These are phyloP conservation scores for Harmothoe impar DNA, from an alignment of 2,888 invertebrate genomes.

Conservation along the genomic window DNA sequence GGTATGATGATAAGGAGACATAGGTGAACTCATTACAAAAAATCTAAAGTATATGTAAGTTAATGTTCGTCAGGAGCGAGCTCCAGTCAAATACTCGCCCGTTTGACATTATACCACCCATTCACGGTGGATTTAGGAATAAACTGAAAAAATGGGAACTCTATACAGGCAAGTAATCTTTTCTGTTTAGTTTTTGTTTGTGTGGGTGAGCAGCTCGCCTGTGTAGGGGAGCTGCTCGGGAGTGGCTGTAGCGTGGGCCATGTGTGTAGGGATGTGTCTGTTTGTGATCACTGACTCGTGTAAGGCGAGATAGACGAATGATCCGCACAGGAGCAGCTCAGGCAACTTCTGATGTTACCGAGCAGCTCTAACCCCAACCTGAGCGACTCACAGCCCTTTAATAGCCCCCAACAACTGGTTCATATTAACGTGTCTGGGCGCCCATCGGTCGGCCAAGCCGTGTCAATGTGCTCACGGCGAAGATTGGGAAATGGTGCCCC, in stretches of 20 bases:
- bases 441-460: neutral
- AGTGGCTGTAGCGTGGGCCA: conserved; percentile 1
- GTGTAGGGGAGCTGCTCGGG: neutral
- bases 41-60: neutral
- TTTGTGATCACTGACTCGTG: conserved; percentile 57
- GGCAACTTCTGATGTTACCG: conserved; percentile 40
- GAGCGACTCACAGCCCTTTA: conserved; percentile 3
- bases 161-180: neutral
- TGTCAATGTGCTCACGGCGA: conserved; percentile 12
- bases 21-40: neutral
- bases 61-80: neutral
- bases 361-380: conserved; percentile 15
- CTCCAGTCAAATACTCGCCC: neutral
- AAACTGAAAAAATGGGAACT: conserved; percentile 19
- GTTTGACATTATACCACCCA: neutral
- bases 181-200: neutral
- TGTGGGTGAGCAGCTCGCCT: neutral
- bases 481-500: neutral
- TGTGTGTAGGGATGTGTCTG: conserved; percentile 31
- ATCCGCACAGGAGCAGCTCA: neutral
- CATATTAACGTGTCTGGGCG: conserved; percentile 24
- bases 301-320: conserved; percentile 56
- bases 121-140: conserved; percentile 9
- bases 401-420: conserved; percentile 6
- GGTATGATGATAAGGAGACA: neutral